These are phyloP conservation scores for Troides helena DNA, from an alignment of 2,888 invertebrate species.

Conservation along the genomic window DNA sequence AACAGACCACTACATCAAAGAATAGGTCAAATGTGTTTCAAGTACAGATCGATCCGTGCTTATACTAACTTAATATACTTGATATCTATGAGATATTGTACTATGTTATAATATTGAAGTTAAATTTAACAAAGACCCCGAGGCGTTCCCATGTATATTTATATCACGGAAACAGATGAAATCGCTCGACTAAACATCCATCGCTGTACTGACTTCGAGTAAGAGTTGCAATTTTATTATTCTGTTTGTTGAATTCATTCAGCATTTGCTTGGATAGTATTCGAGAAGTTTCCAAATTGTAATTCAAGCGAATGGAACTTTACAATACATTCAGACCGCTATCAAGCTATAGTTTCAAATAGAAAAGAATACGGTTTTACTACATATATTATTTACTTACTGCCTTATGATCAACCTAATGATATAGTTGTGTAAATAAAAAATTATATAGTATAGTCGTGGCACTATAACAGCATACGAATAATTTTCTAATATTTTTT, in stretches of 20 bases:
- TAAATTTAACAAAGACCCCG: constrained; percentile 7
- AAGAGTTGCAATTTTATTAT: constrained; percentile 25
- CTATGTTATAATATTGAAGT: not conserved
- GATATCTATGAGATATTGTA: constrained; percentile 9
- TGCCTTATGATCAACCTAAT: too few species aligned
- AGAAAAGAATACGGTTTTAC: too few species aligned
- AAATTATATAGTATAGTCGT: too few species aligned
- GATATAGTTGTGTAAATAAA: too few species aligned
- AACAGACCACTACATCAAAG: too few species aligned
- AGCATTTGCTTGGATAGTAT: not conserved
- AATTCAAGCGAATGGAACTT: constrained; percentile 11
- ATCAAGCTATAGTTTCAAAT: too few species aligned
- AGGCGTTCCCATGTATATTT: not conserved
- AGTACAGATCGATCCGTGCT: too few species aligned
- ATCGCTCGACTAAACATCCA: constrained; percentile 7
- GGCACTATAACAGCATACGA: too few species aligned
- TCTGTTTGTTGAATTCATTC: constrained; percentile 23
- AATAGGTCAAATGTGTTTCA: too few species aligned
- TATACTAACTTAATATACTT: not conserved
- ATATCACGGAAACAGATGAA: constrained; percentile 2
- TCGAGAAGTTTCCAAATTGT: constrained; percentile 19
- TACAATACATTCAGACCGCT: not conserved
- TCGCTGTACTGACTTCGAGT: constrained; percentile 6
- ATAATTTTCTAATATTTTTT: not conserved
- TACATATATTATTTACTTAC: too few species aligned